Evolutionary conservation across 2,888 invertebrate genomes (phyloP), one percentile per base, ranked within the genome.

Genomic region (Lacanobia oleracea): DNA sequence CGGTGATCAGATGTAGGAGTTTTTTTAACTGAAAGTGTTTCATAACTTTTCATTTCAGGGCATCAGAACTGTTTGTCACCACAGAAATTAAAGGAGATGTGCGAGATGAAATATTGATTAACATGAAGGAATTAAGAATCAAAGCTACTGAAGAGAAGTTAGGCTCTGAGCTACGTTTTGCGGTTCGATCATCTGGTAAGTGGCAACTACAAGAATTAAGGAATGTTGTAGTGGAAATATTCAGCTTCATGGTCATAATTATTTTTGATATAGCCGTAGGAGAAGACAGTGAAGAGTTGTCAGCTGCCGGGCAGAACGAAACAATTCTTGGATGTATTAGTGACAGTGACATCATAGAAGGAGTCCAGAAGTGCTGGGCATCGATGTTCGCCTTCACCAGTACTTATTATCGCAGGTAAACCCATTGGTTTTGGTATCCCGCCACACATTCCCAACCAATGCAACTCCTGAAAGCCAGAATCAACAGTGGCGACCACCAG

Each of bases 221-320:
- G 4, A 27, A 12, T 21, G 16, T 12, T 54, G 9, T 12, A 21
- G 1, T 23, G 0, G 40, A 40, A 77, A 48, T 2, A 60, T 54
- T 8, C 12, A 21, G 9, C 1, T 59, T 45, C 16, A 12, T 27
- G n/a, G n/a, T n/a, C n/a, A 18, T 6, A 43, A 37, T 37, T 48
- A 27, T 63, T 33, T 73, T 60, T 70, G 33, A 16, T 60, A 95
- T 95, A 90, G 98, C 97, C 18, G 96, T 98, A 57, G 97, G 97
- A 7, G 98, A 98, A 94, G 98, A 98, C 91, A 97, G 97, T 10
- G 97, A 97, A 74, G 98, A 98, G 63, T 93, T 98, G 16, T 98
- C 98, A 0, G 97, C 98, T 6, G 98, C 98, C 0, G 98, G 98
- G 0, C 98, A 98, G 94, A 98, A 98, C 93, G 97, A 97, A 75